These are phyloP conservation scores for Drosophila phalerata DNA, from an alignment of 2,888 invertebrate genomes.

Conservation along the genomic window DNA sequence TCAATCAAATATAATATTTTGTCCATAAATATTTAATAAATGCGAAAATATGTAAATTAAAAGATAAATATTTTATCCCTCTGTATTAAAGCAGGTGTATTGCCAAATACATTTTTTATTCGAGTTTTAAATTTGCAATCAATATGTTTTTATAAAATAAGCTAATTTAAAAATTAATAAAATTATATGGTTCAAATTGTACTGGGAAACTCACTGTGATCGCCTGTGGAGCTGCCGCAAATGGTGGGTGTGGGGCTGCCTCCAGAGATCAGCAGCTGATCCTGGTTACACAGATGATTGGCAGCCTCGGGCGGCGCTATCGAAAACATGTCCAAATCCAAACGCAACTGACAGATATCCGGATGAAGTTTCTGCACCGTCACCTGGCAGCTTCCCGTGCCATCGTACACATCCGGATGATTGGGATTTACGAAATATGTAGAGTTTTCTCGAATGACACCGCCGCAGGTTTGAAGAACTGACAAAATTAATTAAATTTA, in stretches of 20 bases:
- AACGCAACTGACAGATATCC: conserved; percentile 93
- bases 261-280: conserved; percentile 94
- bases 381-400: conserved; percentile 93
- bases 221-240: conserved; percentile 92
- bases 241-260: conserved; percentile 92
- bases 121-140: not conserved
- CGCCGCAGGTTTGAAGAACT: conserved; percentile 93
- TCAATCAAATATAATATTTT: too few relatives aligned
- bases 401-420: conserved; percentile 91
- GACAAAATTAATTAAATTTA: not conserved
- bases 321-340: conserved; percentile 92
- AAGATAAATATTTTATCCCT: too few relatives aligned
- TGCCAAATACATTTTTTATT: too few relatives aligned
- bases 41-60: too few relatives aligned
- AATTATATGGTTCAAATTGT: too few relatives aligned
- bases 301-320: conserved; percentile 91
- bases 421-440: conserved; percentile 95
- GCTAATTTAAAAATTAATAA: too few relatives aligned
- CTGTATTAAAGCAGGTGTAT: not conserved
- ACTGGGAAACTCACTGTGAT: conserved; percentile 88
- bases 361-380: conserved; percentile 92
- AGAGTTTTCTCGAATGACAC: conserved; percentile 91
- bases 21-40: too few relatives aligned
- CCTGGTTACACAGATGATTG: conserved; percentile 93
- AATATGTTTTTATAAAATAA: too few relatives aligned